These are phyloP conservation scores for Aradophagus sp. DNA, from an alignment of 1,140 invertebrate species.

Conservation along the genomic window DNA sequence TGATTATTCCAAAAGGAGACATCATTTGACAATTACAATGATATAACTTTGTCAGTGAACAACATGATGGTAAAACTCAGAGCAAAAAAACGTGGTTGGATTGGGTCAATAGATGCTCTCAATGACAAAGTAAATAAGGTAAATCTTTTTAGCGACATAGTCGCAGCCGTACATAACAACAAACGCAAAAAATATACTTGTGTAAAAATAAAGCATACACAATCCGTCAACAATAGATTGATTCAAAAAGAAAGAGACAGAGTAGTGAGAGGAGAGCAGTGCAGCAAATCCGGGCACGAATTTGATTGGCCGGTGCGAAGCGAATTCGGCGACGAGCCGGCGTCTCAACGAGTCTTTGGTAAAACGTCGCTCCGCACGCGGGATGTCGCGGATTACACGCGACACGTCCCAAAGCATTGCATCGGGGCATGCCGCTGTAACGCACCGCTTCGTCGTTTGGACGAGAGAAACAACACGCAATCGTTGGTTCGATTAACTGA, in stretches of 20 bases:
- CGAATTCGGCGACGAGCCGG: slow-evolving; percentile 48
- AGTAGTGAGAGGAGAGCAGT: slow-evolving; percentile 7
- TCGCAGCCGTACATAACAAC: too few species aligned
- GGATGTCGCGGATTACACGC: slow-evolving; percentile 4
- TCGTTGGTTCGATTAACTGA: slow-evolving; percentile 7
- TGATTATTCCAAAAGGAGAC: too few species aligned
- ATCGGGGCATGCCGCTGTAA: slow-evolving; percentile 23
- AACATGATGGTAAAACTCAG: too few species aligned
- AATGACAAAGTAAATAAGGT: too few species aligned
- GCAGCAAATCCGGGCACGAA: slow-evolving; percentile 34
- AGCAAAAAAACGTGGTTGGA: too few species aligned
- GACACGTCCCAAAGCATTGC: slow-evolving; percentile 23
- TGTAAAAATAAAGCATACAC: slow-evolving; percentile 41
- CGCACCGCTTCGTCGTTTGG: slow-evolving; percentile 1
- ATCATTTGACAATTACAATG: too few species aligned
- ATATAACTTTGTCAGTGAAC: too few species aligned
- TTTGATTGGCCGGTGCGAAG: slow-evolving; percentile 32
- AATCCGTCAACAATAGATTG: slow-evolving; percentile 44
- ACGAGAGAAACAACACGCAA: slow-evolving; percentile 13
- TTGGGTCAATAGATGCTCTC: too few species aligned
- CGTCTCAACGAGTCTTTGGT: slow-evolving; percentile 41
- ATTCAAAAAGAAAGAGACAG: not conserved
- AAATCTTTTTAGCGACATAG: slow-evolving; percentile 3
- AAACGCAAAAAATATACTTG: not conserved
- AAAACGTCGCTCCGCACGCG: slow-evolving; percentile 41